Evolutionary conservation across 2,113 vertebrate species (phyloP), one percentile per base, ranked within the genome.

Genomic region (Tapirus terrestris): DNA sequence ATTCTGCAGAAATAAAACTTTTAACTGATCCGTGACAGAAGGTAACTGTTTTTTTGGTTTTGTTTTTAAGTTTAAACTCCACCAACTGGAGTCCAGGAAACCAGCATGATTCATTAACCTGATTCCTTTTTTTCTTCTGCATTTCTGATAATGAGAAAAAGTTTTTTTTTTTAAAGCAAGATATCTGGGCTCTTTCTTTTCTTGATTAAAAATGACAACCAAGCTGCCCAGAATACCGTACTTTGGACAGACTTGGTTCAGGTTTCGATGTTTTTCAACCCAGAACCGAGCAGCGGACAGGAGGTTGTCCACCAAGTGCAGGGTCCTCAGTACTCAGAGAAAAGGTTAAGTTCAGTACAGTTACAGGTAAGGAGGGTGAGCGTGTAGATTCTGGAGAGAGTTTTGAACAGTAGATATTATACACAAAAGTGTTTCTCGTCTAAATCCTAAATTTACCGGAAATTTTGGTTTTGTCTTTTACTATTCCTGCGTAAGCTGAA

Each of bases 41-140:
- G 25, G n/a, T 56, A 20, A 56, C 48, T 53, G 21, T 33, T 29
- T 92, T 80, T 33, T 39, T 9, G 14, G n/a, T 33, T 80, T 58
- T 91, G 18, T 56, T 87, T 75, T 77, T 60, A 75, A 95, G 75
- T 87, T 92, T 73, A 79, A 91, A 51, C 43, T 70, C n/a, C 81
- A 58, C 27, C 56, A 48, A 5, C 2, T 77, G 60, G 70, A 88
- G 61, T 43, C 23, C 84, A 95, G 10, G 67, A 70, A 86, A 60
- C 20, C 29, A 33, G 31, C 51, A 33, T 79, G 63, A 76, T 82
- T 61, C 13, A 7, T 82, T 85, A 91, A 48, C 31, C 16, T 23
- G 23, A 20, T 60, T 73, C 33, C 20, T 94, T 23, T 89, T 14
- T 20, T 53, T 51, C 29, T 72, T 65, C 18, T 95, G 14, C n/a